Base-by-base conservation (phyloP, 2,888 invertebrate species). In the Trachelus troglodyta region DNA sequence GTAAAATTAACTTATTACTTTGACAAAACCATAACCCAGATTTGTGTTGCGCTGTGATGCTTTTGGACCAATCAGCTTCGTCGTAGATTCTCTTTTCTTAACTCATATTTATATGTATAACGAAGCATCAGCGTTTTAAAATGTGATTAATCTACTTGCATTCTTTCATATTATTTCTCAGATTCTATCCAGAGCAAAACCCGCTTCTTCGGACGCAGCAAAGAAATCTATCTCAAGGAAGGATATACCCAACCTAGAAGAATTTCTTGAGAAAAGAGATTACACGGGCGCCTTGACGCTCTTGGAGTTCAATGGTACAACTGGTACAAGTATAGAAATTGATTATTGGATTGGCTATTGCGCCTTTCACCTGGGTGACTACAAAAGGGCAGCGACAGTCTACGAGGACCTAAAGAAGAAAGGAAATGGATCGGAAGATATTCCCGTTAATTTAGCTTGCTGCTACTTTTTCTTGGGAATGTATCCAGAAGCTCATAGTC, bases 291-390 rank as follows among this genome's bases (percentile, higher is more conserved):
- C 98, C 0, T 94, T 98, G 33, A 98, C 99, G 0, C 93, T 98
- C 85, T 92, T 99, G 9, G 98, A 99, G 94, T 98, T 98, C 91
- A 89, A 87, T 79, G 85, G 82, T 12, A 81, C 77, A 2, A 83
- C 83, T 83, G 93, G 93, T 82, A 91, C 91, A 40, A 92, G 91
- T 81, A 86, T 92, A n/a, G 92, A 93, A 79, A 92, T 93, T 30
- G 96, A 96, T 76, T 93, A 96, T 84, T 99, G 99, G 99, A 94
- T 97, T 81, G 99, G 97, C 0, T 99, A 98, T 92, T 98, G 98
- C 91, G 96, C 96, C 87, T 99, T 99, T 92, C 99, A 99, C 92
- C 93, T 98, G 80, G 99, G 98, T 3, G 98, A 99, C 90, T 98
- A 98, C 92, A 95, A 96, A 86, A 94, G 95, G 86, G 91, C 91